Evolutionary conservation across 2,888 invertebrate species (phyloP).

Genomic region (Lacanobia wlatinum): DNA sequence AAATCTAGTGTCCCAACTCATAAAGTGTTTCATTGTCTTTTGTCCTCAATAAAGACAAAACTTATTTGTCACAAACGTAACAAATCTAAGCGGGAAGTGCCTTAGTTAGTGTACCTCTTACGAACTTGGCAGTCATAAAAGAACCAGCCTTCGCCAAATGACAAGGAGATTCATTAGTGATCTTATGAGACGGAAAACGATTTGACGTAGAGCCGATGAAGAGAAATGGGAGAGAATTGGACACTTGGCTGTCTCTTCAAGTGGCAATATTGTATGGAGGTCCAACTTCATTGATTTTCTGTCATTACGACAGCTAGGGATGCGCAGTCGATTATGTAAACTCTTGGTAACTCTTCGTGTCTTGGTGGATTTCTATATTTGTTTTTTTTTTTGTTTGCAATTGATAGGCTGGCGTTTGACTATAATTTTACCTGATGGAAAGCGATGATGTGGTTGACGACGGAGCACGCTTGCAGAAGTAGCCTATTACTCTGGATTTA

Average conservation of each 20-base stretch:
- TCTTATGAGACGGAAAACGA: slow-evolving; percentile 64
- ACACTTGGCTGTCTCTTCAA: slow-evolving; percentile 59
- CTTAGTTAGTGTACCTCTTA: slow-evolving; percentile 48
- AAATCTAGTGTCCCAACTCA: not conserved
- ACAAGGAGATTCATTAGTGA: slow-evolving; percentile 68
- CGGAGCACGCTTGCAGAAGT: no score
- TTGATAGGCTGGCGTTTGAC: no score
- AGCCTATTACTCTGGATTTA: no score
- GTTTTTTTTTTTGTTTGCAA: no score
- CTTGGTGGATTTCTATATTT: not conserved
- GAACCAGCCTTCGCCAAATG: slow-evolving; percentile 51
- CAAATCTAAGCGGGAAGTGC: slow-evolving; percentile 35
- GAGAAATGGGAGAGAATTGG: slow-evolving; percentile 62
- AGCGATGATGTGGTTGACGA: no score
- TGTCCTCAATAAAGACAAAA: slow-evolving; percentile 21
- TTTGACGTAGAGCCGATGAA: slow-evolving; percentile 62
- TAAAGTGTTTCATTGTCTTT: slow-evolving; percentile 11
- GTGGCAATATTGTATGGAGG: slow-evolving; percentile 62
- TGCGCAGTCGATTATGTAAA: slow-evolving; percentile 10
- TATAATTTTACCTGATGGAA: no score
- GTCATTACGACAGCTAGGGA: slow-evolving; percentile 43
- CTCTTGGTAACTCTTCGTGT: no score
- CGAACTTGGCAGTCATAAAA: slow-evolving; percentile 59
- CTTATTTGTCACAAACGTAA: slow-evolving; percentile 26
- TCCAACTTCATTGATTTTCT: slow-evolving; percentile 55